These are phyloP conservation scores for Cepaea nemoralis DNA, from an alignment of 1,140 invertebrate species.

Conservation along the genomic window DNA sequence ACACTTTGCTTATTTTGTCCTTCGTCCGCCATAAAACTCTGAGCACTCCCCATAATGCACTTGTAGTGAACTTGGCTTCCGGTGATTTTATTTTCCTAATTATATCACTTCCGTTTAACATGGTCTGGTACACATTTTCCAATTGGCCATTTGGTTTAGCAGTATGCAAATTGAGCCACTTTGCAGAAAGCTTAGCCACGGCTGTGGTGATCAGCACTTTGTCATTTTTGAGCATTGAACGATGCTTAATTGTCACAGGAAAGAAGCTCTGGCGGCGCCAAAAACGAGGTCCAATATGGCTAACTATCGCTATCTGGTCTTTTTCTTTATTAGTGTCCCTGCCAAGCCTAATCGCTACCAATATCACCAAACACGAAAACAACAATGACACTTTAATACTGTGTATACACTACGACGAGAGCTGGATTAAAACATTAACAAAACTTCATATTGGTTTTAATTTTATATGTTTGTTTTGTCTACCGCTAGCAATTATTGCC, in stretches of 20 bases:
- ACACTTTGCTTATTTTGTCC: conserved; percentile 82
- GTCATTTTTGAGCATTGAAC: conserved; percentile 87
- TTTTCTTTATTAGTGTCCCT: conserved; percentile 81
- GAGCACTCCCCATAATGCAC: conserved; percentile 88
- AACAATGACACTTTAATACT: conserved; percentile 67
- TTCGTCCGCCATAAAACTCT: conserved; percentile 55
- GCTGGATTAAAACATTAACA: conserved; percentile 75
- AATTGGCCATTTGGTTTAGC: conserved; percentile 86
- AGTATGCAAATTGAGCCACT: conserved; percentile 75
- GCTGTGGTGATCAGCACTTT: conserved; percentile 88
- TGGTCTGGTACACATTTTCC: conserved; percentile 86
- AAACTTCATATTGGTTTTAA: conserved; percentile 80
- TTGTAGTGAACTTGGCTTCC: conserved; percentile 83
- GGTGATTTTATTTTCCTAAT: conserved; percentile 85
- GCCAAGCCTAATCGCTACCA: conserved; percentile 80
- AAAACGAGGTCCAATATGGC: conserved; percentile 55
- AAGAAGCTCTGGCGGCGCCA: conserved; percentile 67
- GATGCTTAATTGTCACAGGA: conserved; percentile 72
- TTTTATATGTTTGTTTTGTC: conserved; percentile 85
- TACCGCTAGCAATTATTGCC: conserved; percentile 86
- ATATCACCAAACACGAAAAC: not conserved
- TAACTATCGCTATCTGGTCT: conserved; percentile 87
- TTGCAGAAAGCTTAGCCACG: conserved; percentile 76
- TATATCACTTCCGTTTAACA: conserved; percentile 84
- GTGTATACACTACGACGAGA: conserved; percentile 42